A percentile compares a stretch with the other conserved stretches of the same genome.
These are phyloP conservation scores for Cordilura impudica DNA, from an alignment of 2,888 invertebrate genomes.

Conservation along the genomic window DNA sequence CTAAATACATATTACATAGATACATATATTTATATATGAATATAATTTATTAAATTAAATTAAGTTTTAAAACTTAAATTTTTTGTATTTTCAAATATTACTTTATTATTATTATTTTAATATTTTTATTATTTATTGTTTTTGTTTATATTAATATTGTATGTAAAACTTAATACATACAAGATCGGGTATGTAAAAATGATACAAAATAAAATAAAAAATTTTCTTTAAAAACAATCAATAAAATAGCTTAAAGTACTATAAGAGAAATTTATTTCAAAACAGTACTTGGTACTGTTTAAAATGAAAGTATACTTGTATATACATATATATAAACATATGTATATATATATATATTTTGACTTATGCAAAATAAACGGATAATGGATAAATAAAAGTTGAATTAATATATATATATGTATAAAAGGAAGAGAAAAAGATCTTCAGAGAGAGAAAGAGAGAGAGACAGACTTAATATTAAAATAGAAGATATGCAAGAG, in stretches of 20 bases:
- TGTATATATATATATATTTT: no score
- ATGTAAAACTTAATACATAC: slow-evolving; percentile 39
- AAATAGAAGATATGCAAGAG: not conserved
- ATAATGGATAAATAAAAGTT: not conserved
- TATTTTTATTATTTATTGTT: slow-evolving; percentile 15
- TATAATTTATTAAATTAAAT: slow-evolving; percentile 45
- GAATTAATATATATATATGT: no score
- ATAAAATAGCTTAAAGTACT: slow-evolving; percentile 4
- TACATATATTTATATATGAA: slow-evolving; percentile 56
- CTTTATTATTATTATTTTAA: slow-evolving; percentile 27
- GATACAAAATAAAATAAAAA: slow-evolving; percentile 34
- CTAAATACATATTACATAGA: slow-evolving; percentile 62
- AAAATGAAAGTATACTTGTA: slow-evolving; percentile 52
- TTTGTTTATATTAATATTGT: slow-evolving; percentile 14
- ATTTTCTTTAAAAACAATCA: slow-evolving; percentile 23
- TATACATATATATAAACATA: no score
- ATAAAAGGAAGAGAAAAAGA: not conserved
- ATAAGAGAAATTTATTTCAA: slow-evolving; percentile 19
- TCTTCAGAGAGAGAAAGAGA: not conserved
- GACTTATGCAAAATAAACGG: slow-evolving; percentile 15
- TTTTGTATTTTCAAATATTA: slow-evolving; percentile 38
- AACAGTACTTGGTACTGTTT: slow-evolving; percentile 61
- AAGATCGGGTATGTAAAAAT: slow-evolving; percentile 48
- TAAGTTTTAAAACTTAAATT: slow-evolving; percentile 42
- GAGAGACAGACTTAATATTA: not conserved